Conservation (phyloP, 2,797 vertebrate species). For the Cossypha caffra region DNA sequence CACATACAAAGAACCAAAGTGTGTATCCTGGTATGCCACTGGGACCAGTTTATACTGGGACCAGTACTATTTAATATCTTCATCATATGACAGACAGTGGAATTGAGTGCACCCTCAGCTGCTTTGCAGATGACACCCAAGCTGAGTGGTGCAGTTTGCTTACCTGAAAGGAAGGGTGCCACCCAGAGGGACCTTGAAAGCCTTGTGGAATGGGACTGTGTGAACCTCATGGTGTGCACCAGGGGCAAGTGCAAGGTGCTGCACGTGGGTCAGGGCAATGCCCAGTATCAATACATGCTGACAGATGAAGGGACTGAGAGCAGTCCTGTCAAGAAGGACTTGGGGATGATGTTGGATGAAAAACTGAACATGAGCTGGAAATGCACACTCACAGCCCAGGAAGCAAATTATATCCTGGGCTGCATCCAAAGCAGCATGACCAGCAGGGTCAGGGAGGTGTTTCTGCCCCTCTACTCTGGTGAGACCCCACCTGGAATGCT, state of each 20-base stretch:
- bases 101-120: not conserved
- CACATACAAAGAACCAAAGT: not conserved
- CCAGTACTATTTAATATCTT: not conserved
- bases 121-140: not conserved
- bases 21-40: not conserved
- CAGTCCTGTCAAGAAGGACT: not conserved
- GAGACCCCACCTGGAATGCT: not conserved
- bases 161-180: not conserved
- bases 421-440: rapidly evolving
- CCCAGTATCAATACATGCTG: not conserved
- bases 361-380: rapidly evolving
- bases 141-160: not conserved
- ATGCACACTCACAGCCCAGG: rapidly evolving
- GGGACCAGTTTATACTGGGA: not conserved
- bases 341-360: not conserved
- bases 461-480: not conserved
- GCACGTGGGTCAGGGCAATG: not conserved
- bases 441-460: not conserved
- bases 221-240: not conserved
- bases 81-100: not conserved
- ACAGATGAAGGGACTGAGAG: not conserved
- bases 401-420: not conserved
- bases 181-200: not conserved
- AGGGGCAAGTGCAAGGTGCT: not conserved
- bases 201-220: not conserved